A percentile compares a stretch with the other conserved stretches of the same genome.
Conservation (phyloP, 2,888 invertebrate species). For the Piscicola geometra region DNA sequence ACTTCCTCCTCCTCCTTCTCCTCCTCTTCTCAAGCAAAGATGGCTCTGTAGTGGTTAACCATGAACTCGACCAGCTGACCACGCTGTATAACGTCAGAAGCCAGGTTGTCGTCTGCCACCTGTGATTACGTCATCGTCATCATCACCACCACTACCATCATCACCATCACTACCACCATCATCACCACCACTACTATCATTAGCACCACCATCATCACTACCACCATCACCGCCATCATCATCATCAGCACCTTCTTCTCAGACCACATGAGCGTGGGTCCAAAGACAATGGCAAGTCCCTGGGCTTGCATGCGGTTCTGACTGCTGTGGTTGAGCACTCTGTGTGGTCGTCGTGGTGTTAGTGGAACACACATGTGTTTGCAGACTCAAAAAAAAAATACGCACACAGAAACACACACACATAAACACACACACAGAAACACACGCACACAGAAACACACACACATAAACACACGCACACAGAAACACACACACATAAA, state of each 20-base stretch:
- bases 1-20: background rate
- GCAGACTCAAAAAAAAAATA: background rate
- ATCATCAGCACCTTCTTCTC: slow-evolving; percentile 50
- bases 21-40: background rate
- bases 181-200: background rate
- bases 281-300: slow-evolving; percentile 81
- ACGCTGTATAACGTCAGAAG: slow-evolving; percentile 67
- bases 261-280: slow-evolving; percentile 78
- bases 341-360: slow-evolving; percentile 51
- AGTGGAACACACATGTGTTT: background rate
- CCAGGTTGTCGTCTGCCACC: slow-evolving; percentile 59
- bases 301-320: slow-evolving; percentile 80
- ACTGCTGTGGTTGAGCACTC: slow-evolving; percentile 70
- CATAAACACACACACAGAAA: slow-evolving; percentile 29
- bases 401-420: background rate
- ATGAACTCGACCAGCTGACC: slow-evolving; percentile 74
- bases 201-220: background rate
- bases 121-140: background rate
- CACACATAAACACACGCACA: slow-evolving; percentile 30
- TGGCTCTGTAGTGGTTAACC: slow-evolving; percentile 36
- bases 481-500: slow-evolving; percentile 22
- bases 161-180: background rate
- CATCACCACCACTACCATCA: background rate
- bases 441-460: slow-evolving; percentile 32
- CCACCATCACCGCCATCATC: background rate